These are phyloP conservation scores for Axinella damicornis DNA, from an alignment of 37 sponge, comb jelly and placozoan genomes.

Conservation along the genomic window DNA sequence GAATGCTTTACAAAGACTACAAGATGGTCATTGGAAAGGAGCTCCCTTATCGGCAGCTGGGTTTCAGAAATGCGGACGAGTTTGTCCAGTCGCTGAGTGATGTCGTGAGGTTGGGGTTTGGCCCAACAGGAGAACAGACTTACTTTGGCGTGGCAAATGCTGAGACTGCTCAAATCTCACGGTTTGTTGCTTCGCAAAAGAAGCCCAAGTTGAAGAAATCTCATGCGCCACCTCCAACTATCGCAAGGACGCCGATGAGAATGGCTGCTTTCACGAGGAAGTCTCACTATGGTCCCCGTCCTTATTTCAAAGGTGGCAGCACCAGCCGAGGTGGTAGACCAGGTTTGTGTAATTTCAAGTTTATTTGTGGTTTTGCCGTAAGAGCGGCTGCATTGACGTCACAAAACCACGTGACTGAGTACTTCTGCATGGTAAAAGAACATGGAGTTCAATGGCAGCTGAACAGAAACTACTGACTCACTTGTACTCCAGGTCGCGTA, in stretches of 20 bases:
- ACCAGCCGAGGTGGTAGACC: no score
- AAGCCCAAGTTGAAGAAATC: constrained; percentile 62
- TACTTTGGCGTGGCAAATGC: constrained; percentile 55
- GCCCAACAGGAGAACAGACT: constrained; percentile 41
- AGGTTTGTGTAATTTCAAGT: no score
- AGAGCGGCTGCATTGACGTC: no score
- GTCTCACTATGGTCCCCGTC: background rate
- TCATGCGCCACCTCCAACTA: background rate
- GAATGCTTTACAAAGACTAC: constrained; percentile 39
- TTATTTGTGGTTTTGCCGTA: no score
- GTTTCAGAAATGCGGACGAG: constrained; percentile 42
- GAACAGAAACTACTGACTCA: no score
- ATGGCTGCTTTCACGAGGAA: constrained; percentile 31
- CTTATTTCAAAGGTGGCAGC: no score
- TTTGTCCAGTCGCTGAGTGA: constrained; percentile 56
- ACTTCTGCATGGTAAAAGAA: no score
- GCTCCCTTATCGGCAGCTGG: constrained; percentile 54
- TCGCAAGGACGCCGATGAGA: background rate
- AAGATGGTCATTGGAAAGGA: constrained; percentile 46
- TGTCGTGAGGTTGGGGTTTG: constrained; percentile 37
- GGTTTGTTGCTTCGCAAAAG: constrained; percentile 69
- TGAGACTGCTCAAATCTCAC: constrained; percentile 61
- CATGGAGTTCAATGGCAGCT: no score
- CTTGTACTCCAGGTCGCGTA: no score
- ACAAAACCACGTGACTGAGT: no score